These are phyloP conservation scores for Etheostoma nigrum DNA, from an alignment of 2,797 vertebrate species.

Conservation along the genomic window DNA sequence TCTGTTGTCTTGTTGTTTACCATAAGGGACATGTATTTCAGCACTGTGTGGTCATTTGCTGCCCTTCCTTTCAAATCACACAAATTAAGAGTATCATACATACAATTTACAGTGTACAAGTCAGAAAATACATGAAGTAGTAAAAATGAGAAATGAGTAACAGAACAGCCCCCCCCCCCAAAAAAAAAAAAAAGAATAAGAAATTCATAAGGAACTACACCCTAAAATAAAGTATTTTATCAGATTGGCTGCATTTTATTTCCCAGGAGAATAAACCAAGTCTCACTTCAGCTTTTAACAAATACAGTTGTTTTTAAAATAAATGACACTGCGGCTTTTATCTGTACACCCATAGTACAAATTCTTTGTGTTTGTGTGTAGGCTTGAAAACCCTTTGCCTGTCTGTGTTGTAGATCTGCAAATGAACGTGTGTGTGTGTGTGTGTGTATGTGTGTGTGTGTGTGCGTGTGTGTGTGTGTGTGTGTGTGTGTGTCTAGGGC, in stretches of 20 bases:
- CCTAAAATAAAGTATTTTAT: constrained; percentile 75
- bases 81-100: constrained; percentile 70
- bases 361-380: constrained; percentile 46
- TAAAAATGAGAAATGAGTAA: constrained; percentile 73
- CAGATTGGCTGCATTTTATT: constrained; percentile 72
- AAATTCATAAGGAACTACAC: constrained; percentile 65
- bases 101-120: constrained; percentile 80
- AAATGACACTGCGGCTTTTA: constrained; percentile 51
- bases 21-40: constrained; percentile 69
- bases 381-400: constrained; percentile 50
- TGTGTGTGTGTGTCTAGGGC: constrained; percentile 29
- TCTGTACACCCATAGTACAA: constrained; percentile 48
- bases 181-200: constrained; percentile 12
- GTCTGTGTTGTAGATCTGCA: constrained; percentile 48
- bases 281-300: constrained; percentile 66
- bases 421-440: constrained; percentile 21
- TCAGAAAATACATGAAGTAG: constrained; percentile 74
- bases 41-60: constrained; percentile 61
- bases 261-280: constrained; percentile 63
- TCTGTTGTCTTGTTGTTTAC: constrained; percentile 12
- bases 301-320: constrained; percentile 50
- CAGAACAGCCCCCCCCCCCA: constrained; percentile 13
- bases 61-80: constrained; percentile 51
- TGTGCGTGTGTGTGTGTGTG: constrained; percentile 31
- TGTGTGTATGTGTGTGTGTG: constrained; percentile 28